Evolutionary conservation across 1,140 invertebrate species (phyloP).

Genomic region (Panulirus ornatus): DNA sequence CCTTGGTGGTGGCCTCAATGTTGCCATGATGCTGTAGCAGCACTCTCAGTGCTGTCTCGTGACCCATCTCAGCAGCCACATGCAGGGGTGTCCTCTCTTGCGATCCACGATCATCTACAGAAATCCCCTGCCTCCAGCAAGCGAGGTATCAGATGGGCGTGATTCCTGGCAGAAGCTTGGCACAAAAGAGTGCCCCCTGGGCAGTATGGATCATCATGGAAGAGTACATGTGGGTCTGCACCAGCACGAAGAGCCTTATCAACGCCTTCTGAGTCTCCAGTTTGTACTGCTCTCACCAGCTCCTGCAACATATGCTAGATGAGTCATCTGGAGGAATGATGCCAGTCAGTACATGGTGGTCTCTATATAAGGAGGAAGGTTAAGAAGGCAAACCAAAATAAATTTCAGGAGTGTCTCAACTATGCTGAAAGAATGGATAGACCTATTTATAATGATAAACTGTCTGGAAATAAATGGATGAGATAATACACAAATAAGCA

Average conservation of each 20-base stretch:
- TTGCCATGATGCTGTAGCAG: neutral
- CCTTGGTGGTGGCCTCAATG: neutral
- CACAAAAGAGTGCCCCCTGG: neutral
- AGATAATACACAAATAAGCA: too few relatives aligned
- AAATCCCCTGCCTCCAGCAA: neutral
- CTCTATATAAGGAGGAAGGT: too few relatives aligned
- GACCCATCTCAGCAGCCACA: neutral
- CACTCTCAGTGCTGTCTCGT: neutral
- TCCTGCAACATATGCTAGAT: too few relatives aligned
- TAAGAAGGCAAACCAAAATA: too few relatives aligned
- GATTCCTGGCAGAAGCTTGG: neutral
- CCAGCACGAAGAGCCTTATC: neutral
- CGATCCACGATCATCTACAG: neutral
- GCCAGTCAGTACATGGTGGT: too few relatives aligned
- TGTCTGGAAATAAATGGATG: too few relatives aligned
- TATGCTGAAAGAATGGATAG: too few relatives aligned
- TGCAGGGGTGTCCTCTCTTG: neutral
- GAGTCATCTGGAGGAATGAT: too few relatives aligned
- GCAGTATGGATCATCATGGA: neutral
- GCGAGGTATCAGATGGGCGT: neutral
- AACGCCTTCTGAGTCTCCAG: neutral
- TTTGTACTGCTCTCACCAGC: neutral
- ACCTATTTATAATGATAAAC: too few relatives aligned
- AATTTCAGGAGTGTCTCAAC: too few relatives aligned
- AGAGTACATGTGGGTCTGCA: neutral